These are phyloP conservation scores for Phoxinus phoxinus DNA, from an alignment of 2,113 vertebrate genomes.

Conservation along the genomic window DNA sequence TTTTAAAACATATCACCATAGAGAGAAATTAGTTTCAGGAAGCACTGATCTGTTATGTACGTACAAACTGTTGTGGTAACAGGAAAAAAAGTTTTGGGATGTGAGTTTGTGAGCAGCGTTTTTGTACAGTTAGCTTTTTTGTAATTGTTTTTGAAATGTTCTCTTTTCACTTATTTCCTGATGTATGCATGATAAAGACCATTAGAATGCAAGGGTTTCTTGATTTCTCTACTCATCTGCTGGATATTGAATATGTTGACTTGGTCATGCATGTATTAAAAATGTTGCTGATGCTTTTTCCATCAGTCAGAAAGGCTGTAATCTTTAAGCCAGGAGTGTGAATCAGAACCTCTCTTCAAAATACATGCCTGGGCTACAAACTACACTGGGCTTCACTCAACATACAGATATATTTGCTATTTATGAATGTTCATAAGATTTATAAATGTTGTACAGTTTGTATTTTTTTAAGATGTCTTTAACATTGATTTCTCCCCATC, in stretches of 20 bases:
- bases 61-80: slow-evolving; percentile 21
- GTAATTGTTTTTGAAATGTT: slow-evolving; percentile 43
- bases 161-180: slow-evolving; percentile 27
- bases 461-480: slow-evolving; percentile 70
- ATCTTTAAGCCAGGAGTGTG: slow-evolving; percentile 21
- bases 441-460: slow-evolving; percentile 76
- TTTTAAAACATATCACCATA: slow-evolving; percentile 25
- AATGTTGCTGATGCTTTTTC: slow-evolving; percentile 38
- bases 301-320: slow-evolving; percentile 11
- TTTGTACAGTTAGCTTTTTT: slow-evolving; percentile 27
- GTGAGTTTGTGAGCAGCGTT: slow-evolving; percentile 10
- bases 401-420: slow-evolving; percentile 40
- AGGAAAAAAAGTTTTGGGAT: slow-evolving; percentile 1
- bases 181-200: slow-evolving; percentile 64
- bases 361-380: slow-evolving; percentile 47
- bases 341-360: slow-evolving; percentile 13
- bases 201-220: slow-evolving; percentile 57
- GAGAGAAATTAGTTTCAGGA: not conserved
- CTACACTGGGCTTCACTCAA: slow-evolving; percentile 35
- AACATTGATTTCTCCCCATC: slow-evolving; percentile 54
- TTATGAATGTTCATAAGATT: slow-evolving; percentile 64
- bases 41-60: slow-evolving; percentile 49
- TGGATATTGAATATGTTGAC: slow-evolving; percentile 43
- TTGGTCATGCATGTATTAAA: slow-evolving; percentile 55
- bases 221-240: slow-evolving; percentile 47